phyloP scores from a whole-genome alignment of 2,888 invertebrate genomes.

The Fabriciana adippe region DNA sequence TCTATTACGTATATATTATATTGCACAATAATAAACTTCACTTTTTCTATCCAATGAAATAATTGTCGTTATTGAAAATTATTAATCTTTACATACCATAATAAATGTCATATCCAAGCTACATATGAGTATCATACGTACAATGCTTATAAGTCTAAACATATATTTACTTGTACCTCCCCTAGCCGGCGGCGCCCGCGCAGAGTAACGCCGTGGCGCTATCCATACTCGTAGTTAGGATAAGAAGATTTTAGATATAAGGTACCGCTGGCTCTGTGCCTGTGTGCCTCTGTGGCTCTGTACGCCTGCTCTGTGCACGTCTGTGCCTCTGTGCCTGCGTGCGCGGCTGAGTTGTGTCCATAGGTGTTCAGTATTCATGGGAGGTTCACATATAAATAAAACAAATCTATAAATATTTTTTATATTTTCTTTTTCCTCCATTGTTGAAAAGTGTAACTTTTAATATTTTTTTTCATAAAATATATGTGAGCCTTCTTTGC shows the following conservation, averaged over 20 bases:
- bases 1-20: no score
- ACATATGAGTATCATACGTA: no score
- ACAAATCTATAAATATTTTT: background rate
- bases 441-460: no score
- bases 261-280: slow-evolving; percentile 27
- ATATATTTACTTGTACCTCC: slow-evolving; percentile 18
- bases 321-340: slow-evolving; percentile 20
- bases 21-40: no score
- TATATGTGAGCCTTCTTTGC: background rate
- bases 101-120: no score
- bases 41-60: no score
- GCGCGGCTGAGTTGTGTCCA: slow-evolving; percentile 3
- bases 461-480: no score
- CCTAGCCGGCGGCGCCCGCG: slow-evolving; percentile 28
- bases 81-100: no score
- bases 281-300: slow-evolving; percentile 9
- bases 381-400: background rate
- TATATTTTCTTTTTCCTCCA: background rate
- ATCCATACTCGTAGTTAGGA: slow-evolving; percentile 28
- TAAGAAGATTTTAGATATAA: slow-evolving; percentile 36
- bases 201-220: slow-evolving; percentile 12
- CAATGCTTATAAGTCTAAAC: background rate
- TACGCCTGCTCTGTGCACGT: slow-evolving; percentile 25
- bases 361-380: background rate
- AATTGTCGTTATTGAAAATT: no score